Conservation (phyloP, 2,888 invertebrate genomes). For the Nemapogon koenigi region DNA sequence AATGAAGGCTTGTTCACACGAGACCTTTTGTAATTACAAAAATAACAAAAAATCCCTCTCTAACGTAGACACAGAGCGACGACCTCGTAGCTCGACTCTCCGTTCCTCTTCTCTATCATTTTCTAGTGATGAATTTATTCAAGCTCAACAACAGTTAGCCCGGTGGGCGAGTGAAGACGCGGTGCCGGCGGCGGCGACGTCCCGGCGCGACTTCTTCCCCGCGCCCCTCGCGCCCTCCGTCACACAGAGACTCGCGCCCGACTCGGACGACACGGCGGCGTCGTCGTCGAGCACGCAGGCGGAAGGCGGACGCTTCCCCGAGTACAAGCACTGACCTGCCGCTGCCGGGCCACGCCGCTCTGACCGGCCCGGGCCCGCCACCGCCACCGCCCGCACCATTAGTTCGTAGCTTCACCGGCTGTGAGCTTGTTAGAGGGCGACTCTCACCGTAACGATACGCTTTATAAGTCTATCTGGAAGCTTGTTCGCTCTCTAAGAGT, state of each 20-base stretch:
- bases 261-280: conserved; percentile 20
- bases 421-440: conserved; percentile 17
- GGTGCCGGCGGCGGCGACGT: conserved; percentile 56
- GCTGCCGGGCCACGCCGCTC: conserved; percentile 27
- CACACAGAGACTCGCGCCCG: conserved; percentile 61
- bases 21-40: too few relatives aligned
- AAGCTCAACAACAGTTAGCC: conserved; percentile 96
- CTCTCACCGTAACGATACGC: conserved; percentile 57
- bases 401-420: conserved; percentile 33
- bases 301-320: conserved; percentile 72
- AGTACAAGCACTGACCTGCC: conserved; percentile 76
- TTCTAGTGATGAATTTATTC: conserved; percentile 97
- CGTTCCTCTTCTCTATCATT: conserved; percentile 83
- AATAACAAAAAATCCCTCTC: too few relatives aligned
- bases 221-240: conserved; percentile 56
- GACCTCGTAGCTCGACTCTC: conserved; percentile 58
- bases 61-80: too few relatives aligned
- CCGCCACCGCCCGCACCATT: conserved; percentile 26
- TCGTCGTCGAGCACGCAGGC: conserved; percentile 43
- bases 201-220: conserved; percentile 31
- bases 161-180: conserved; percentile 93
- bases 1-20: too few relatives aligned
- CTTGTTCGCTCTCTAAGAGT: conserved; percentile 27
- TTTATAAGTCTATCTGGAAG: conserved; percentile 44
- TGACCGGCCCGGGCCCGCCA: conserved; percentile 44